phyloP scores from a whole-genome alignment of 64 coral and sea anemone genomes.

The Dendronephthya gigantea region DNA sequence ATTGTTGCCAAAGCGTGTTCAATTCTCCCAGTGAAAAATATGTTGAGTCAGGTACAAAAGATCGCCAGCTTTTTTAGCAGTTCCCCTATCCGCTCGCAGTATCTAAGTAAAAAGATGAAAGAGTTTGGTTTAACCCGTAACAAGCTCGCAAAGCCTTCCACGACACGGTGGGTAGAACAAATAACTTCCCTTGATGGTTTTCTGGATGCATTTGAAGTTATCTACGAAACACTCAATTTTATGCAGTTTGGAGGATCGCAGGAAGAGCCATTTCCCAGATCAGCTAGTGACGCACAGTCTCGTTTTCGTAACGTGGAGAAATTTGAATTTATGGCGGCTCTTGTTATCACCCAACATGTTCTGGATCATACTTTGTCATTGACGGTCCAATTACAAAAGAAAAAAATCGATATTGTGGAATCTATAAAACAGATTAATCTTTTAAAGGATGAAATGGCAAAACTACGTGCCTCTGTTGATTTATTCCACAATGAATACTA shows the following conservation, averaged over 20 bases:
- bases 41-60: conserved; percentile 15
- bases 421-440: conserved; percentile 36
- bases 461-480: conserved; percentile 13
- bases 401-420: background rate
- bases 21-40: conserved; percentile 24
- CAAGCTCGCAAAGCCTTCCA: background rate
- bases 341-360: background rate
- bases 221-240: background rate
- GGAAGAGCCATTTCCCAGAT: background rate
- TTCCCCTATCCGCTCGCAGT: background rate
- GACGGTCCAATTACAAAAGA: background rate
- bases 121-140: background rate
- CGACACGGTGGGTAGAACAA: conserved; percentile 15
- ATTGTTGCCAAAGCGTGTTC: conserved; percentile 38
- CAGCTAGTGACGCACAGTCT: background rate
- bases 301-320: background rate
- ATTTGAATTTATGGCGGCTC: background rate
- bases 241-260: background rate
- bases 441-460: conserved; percentile 32
- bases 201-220: background rate
- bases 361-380: background rate
- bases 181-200: background rate
- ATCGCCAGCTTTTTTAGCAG: conserved; percentile 25
- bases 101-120: background rate
- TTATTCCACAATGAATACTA: conserved; percentile 38